Evolutionary conservation across 2,113 vertebrate genomes (phyloP).

Genomic region (Xenus cinereus): DNA sequence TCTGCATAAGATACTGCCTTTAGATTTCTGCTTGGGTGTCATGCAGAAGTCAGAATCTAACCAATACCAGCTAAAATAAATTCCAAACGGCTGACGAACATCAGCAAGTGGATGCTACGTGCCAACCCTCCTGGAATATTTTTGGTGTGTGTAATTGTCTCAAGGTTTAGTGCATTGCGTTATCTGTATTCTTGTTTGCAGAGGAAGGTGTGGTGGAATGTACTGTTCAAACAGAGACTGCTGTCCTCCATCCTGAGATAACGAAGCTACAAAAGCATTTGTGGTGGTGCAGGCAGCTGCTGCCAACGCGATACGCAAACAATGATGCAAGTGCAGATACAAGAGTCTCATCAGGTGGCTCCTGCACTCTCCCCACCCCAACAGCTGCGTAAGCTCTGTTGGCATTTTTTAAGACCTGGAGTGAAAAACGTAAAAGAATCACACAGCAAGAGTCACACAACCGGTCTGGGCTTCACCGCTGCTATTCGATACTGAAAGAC

Average conservation of each 20-base stretch:
- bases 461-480: not conserved
- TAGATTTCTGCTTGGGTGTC: not conserved
- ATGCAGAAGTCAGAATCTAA: not conserved
- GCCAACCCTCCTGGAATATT: not conserved
- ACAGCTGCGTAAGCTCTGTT: not conserved
- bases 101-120: not conserved
- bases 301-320: not conserved
- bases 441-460: not conserved
- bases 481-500: not conserved
- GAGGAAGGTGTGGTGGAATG: slow-evolving; percentile 57
- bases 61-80: not conserved
- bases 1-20: not conserved
- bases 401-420: not conserved
- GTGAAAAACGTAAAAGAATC: slow-evolving; percentile 1
- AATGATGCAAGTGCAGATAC: slow-evolving; percentile 56
- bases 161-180: not conserved
- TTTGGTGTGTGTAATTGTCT: not conserved
- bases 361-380: not conserved
- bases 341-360: not conserved
- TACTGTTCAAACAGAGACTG: slow-evolving; percentile 38
- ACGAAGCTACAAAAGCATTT: slow-evolving; percentile 37
- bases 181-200: slow-evolving; percentile 12
- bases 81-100: not conserved
- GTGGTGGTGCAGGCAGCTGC: slow-evolving; percentile 8
- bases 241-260: slow-evolving; percentile 40